Conservation (phyloP, 1,140 invertebrate genomes). For the Odontomachus brunneus region DNA sequence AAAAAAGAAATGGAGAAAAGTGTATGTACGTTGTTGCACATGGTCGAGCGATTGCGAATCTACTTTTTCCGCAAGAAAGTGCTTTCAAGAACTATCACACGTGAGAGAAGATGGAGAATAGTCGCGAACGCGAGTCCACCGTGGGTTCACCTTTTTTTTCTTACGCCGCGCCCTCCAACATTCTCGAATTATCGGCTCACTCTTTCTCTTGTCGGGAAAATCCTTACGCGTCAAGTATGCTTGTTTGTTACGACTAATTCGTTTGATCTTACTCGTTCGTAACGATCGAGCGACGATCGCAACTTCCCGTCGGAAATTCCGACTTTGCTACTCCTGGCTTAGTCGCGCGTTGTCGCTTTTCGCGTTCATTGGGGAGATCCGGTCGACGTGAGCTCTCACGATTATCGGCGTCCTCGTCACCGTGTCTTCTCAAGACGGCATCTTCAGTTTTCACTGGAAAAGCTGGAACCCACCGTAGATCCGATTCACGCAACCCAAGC, state of each 20-base stretch:
- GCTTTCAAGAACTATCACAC: constrained; percentile 69
- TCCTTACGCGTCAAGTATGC: neutral
- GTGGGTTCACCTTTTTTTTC: constrained; percentile 10
- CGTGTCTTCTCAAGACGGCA: neutral
- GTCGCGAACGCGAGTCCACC: constrained; percentile 31
- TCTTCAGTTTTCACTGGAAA: neutral
- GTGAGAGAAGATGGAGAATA: constrained; percentile 61
- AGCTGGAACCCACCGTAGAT: constrained; percentile 7
- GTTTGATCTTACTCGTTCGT: neutral
- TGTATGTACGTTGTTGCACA: constrained; percentile 2
- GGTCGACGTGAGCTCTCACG: neutral
- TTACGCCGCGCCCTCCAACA: neutral
- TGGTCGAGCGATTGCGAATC: constrained; percentile 13
- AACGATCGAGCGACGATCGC: neutral
- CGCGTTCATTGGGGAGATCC: neutral
- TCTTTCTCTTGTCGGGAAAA: neutral
- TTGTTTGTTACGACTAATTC: neutral
- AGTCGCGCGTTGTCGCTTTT: neutral
- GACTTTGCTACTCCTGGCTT: neutral
- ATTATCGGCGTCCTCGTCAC: neutral
- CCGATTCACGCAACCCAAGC: neutral
- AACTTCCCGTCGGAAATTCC: neutral
- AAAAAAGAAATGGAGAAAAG: constrained; percentile 53
- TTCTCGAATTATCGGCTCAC: neutral
- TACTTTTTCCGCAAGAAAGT: constrained; percentile 52